Base-by-base conservation (phyloP, 2,888 invertebrate genomes). In the Myathropa florea region DNA sequence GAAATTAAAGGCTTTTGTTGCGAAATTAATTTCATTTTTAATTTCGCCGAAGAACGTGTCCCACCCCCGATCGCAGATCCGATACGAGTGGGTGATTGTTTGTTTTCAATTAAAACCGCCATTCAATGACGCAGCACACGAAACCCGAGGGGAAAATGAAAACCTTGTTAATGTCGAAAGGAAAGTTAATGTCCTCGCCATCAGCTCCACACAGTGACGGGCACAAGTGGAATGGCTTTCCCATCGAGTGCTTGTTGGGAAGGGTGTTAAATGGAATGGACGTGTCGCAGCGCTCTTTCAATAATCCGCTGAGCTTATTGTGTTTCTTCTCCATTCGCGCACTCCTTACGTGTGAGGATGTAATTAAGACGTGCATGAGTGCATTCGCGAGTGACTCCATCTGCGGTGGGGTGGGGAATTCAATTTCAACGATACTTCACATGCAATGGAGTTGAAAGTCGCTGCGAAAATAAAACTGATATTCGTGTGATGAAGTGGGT, bases 361-460 rank as follows among this genome's bases (percentile, higher is more conserved):
- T 72, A 72, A 72, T 72, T 61, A 61, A 72, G 72, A 72, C 53
- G 72, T 53, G 61, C 61, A 72, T 61, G 72, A 61, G 72, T 72
- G 61, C 72, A 72, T 53, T 61, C 53, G 72, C 28, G 61, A 72
- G 26, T 72, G 30, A 61, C 24, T 57, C 53, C 53, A 53, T 53
- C 18, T 53, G 53, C n/a, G 57, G 24, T 3, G n/a, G 24, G 24
- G 10, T 0, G 24, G 24, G 57, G 12, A 24, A 57, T 57, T 57
- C 24, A 57, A 57, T 57, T 57, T 57, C 24, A 23, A 23, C 12
- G 57, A 24, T 12, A 24, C 24, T 24, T 26, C 12, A 12, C 46
- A 46, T 46, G 14, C 24, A 24, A 14, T 24, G 57, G 57, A 23
- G 57, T 6, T 24, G 57, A 10, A 24, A 23, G 24, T 18, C 46